Conservation (phyloP, 2,888 invertebrate species). For the Diploptera punctata region DNA sequence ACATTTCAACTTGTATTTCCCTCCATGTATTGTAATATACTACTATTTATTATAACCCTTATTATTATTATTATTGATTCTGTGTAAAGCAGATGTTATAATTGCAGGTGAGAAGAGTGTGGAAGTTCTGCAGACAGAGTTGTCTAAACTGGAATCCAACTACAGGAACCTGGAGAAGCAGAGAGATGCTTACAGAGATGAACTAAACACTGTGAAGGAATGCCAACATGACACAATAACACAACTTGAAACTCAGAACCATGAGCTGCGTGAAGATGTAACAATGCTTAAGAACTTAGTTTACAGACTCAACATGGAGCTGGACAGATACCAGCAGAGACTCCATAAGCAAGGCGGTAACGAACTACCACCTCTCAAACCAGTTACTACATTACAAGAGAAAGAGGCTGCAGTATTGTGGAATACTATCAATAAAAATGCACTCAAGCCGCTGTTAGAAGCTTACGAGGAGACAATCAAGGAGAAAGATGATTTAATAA, state of each 20-base stretch:
- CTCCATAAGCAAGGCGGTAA: conserved; percentile 53
- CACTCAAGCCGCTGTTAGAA: conserved; percentile 67
- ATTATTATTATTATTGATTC: no score
- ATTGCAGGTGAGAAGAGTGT: no score
- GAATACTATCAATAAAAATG: conserved; percentile 30
- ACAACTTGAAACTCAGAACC: conserved; percentile 54
- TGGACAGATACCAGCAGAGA: conserved; percentile 79
- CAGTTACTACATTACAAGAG: conserved; percentile 15
- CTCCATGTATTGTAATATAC: no score
- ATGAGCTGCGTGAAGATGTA: conserved; percentile 69
- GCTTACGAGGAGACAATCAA: conserved; percentile 79
- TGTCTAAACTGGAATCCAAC: conserved; percentile 24
- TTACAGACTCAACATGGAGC: conserved; percentile 77
- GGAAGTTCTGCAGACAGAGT: no score
- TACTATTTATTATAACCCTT: no score
- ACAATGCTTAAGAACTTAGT: conserved; percentile 78
- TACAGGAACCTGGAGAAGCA: conserved; percentile 26
- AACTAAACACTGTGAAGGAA: conserved; percentile 11
- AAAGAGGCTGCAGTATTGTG: conserved; percentile 39
- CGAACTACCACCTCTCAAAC: conserved; percentile 8
- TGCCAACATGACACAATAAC: not conserved
- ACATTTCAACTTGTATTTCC: no score
- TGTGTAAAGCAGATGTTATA: no score
- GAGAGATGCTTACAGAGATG: conserved; percentile 2
- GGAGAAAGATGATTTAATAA: conserved; percentile 76